These are phyloP conservation scores for Microchrysa polita DNA, from an alignment of 2,888 invertebrate genomes.

Conservation along the genomic window DNA sequence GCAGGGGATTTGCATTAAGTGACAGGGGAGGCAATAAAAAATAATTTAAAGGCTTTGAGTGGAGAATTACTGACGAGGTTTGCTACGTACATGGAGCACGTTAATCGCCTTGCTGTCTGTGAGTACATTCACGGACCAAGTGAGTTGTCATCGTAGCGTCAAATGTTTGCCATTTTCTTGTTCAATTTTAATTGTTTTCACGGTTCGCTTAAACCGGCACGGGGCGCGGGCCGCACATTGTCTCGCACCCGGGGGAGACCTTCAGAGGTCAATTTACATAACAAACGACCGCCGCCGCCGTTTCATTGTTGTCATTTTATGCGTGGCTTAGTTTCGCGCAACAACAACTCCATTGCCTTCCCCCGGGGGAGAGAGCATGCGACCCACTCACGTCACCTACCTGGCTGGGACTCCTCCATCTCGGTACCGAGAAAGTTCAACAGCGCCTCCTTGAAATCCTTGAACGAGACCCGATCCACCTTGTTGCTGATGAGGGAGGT, in stretches of 20 bases:
- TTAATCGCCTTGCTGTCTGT: too few species aligned
- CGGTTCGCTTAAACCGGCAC: slow-evolving; percentile 34
- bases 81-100: too few species aligned
- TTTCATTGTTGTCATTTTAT: slow-evolving; percentile 11
- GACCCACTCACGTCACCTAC: slow-evolving; percentile 9
- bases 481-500: slow-evolving; percentile 68
- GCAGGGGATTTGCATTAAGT: too few species aligned
- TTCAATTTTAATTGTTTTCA: slow-evolving; percentile 26
- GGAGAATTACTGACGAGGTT: too few species aligned
- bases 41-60: too few species aligned
- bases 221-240: too few species aligned
- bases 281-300: slow-evolving; percentile 12
- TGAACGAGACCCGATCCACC: slow-evolving; percentile 70
- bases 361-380: background rate
- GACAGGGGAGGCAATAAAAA: too few species aligned
- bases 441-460: slow-evolving; percentile 80
- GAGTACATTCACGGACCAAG: too few species aligned
- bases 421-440: slow-evolving; percentile 74
- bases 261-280: slow-evolving; percentile 42
- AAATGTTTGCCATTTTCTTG: slow-evolving; percentile 27
- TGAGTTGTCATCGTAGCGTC: too few species aligned
- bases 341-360: background rate
- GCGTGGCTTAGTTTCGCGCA: background rate
- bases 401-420: slow-evolving; percentile 55
- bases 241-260: slow-evolving; percentile 18